Percentiles rank a stretch among this genome's conserved stretches.
Conservation (phyloP, 2,888 invertebrate species). For the Drosophila eohydei region DNA sequence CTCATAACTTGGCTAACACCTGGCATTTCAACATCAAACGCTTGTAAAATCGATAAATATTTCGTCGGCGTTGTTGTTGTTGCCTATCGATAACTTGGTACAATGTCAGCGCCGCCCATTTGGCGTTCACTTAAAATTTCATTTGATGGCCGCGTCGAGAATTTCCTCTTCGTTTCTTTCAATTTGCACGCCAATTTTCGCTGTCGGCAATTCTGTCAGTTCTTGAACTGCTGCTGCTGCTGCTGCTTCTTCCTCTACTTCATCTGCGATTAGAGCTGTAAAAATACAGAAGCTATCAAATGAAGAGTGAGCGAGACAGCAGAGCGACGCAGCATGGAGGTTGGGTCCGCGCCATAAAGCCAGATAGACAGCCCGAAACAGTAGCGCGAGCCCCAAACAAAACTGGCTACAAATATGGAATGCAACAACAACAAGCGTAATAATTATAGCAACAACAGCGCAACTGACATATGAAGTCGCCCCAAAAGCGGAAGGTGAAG, state of each 20-base stretch:
- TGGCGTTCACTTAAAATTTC: conserved; percentile 50
- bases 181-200: conserved; percentile 74
- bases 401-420: conserved; percentile 50
- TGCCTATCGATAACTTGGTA: conserved; percentile 50
- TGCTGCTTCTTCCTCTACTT: conserved; percentile 10
- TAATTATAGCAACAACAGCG: conserved; percentile 2
- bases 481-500: conserved; percentile 10
- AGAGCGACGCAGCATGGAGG: not conserved
- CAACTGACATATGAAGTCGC: conserved; percentile 20
- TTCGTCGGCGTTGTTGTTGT: not conserved
- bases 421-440: conserved; percentile 22
- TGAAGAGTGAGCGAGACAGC: not conserved
- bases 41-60: conserved; percentile 56
- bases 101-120: conserved; percentile 56
- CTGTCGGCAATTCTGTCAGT: conserved; percentile 57
- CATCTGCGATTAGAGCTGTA: conserved; percentile 62
- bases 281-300: conserved; percentile 74
- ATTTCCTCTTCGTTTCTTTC: conserved; percentile 45
- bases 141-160: conserved; percentile 51
- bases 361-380: conserved; percentile 18
- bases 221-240: conserved; percentile 22
- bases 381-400: conserved; percentile 32
- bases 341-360: conserved; percentile 17
- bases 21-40: conserved; percentile 35
- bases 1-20: conserved; percentile 5